phyloP scores from a whole-genome alignment of 2,113 vertebrate species.

The Oreocharis arfaki region DNA sequence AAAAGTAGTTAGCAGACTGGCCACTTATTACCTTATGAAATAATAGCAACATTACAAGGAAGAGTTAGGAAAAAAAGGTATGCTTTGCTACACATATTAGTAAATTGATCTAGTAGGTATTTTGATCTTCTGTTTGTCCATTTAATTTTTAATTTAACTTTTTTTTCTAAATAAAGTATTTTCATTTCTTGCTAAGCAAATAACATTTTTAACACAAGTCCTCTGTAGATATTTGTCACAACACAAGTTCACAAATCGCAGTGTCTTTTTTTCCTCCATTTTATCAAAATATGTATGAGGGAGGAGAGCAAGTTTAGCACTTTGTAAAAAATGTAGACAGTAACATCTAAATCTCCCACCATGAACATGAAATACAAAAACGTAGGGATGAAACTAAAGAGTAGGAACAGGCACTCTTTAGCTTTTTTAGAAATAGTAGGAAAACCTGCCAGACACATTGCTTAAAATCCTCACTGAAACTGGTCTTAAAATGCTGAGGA shows the following conservation, averaged over 20 bases:
- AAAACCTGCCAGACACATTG: background rate
- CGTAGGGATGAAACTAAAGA: background rate
- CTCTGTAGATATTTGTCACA: background rate
- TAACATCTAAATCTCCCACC: background rate
- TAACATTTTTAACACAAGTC: background rate
- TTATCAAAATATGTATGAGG: background rate
- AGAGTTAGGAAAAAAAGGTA: background rate
- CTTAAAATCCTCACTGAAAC: background rate
- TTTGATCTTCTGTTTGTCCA: background rate
- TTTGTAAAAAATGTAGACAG: background rate
- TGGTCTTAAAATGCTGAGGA: background rate
- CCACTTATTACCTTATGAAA: background rate
- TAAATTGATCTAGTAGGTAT: background rate
- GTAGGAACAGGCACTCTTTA: background rate
- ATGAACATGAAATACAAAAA: background rate
- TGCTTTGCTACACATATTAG: background rate
- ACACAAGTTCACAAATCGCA: background rate
- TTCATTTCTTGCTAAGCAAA: background rate
- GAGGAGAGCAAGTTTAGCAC: background rate
- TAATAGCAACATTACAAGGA: background rate
- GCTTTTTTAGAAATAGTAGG: background rate
- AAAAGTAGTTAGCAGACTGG: background rate
- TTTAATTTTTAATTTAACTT: background rate
- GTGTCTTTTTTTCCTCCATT: background rate
- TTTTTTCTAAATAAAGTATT: background rate